Evolutionary conservation across 2,113 vertebrate species (phyloP), one percentile per base, ranked within the genome.

Genomic region (Lamprologus ornatipinnis): DNA sequence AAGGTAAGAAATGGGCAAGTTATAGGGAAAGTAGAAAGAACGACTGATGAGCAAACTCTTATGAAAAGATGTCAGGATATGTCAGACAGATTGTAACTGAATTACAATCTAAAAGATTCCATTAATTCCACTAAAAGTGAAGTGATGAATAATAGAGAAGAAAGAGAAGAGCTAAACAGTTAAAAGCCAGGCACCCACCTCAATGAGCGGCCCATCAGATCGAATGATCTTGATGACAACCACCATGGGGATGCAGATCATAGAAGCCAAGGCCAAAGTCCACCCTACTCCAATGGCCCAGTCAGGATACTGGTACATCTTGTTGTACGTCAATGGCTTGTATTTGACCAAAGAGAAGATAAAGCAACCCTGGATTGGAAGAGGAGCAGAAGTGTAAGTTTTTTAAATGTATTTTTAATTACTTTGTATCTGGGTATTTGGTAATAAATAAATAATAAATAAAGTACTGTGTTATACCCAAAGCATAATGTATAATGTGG

Each of bases 281-380:
- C 99, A 99, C 68, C 99, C 99, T 23, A 99, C 91, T 81, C 98
- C 98, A 5, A 99, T 95, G 87, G 99, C 97, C 98, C 98, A 99
- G 28, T 97, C 96, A 4, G 99, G 99, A 93, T 99, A 99, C 78
- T 96, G 93, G 85, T 99, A 99, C 94, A 97, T 84, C 96, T 99
- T 99, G 96, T 99, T 99, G 97, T 99, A 99, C 85, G 97, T 99
- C 97, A 99, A 92, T 84, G 98, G 98, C 84, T 97, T 97, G 83
- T 99, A 99, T 96, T 98, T 99, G 95, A 97, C 98, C 92, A 99
- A 96, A 83, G 98, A 99, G 96, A 99, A 99, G 94, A 99, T 83
- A 81, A 99, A 99, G 95, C 98, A 99, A 93, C 97, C 96, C 99
- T 99, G 96, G 17, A 75, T 63, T 17, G 80, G 90, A 88, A 42